Base-by-base conservation (phyloP, 1,140 invertebrate genomes). In the Zophobas atratus region DNA sequence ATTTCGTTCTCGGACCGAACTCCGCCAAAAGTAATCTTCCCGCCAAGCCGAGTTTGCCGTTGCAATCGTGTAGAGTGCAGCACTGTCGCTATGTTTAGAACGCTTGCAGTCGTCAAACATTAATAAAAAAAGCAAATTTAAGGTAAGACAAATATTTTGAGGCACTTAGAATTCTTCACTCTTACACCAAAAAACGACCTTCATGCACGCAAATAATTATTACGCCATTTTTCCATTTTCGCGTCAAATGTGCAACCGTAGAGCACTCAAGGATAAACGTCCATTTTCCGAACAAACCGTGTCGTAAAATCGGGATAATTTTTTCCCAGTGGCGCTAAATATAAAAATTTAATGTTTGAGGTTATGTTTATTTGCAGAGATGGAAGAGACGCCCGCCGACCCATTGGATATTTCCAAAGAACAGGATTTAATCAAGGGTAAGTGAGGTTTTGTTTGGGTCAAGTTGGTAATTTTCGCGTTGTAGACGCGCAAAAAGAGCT, bases 401-500 rank as follows among this genome's bases (percentile, higher is more conserved):
- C 82, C 32, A 48, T 75, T 38, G 60, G 82, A 81, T n/a, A 78
- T 83, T n/a, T 71, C 76, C 36, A 82, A 80, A 74, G 79, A 83
- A 73, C 71, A 75, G 35, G 43, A 76, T 5, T 53, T 84, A 6
- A 82, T 84, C 49, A 83, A 79, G 79, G 81, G 83, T 82, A 76
- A 79, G 78, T 74, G 39, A 34, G 49, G 63, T 43, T 56, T 79
- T 76, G 72, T 72, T 75, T 78, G 70, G 1, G 48, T 60, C 72
- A 60, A 57, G 55, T 70, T 73, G 55, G 73, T 51, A 48, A 57
- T 77, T 70, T 76, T 73, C 6, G 41, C 20, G 48, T 88, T 88
- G 20, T 82, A 93, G 94, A 90, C 81, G 92, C 93, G 6, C 91
- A 94, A 89, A 90, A 94, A 80, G 91, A 94, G 84, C 91, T 94